These are phyloP conservation scores for Spatulosminthurus flaviceps DNA, from an alignment of 2,888 invertebrate species.

Conservation along the genomic window DNA sequence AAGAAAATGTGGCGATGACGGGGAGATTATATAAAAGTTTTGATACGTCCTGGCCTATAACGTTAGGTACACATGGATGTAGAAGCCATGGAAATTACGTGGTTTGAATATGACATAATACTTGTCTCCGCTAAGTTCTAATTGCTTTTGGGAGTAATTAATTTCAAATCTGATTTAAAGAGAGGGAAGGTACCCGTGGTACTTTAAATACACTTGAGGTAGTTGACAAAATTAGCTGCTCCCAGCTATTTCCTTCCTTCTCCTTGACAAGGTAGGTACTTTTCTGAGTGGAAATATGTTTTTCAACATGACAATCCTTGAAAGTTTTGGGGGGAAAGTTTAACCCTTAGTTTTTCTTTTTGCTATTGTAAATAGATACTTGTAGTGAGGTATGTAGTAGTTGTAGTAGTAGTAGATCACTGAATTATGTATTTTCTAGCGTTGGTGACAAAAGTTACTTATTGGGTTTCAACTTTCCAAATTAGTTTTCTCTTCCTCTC, in stretches of 20 bases:
- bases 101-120: not conserved
- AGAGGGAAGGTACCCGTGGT: not conserved
- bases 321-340: not conserved
- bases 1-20: too few species aligned
- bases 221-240: not conserved
- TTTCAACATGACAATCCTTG: not conserved
- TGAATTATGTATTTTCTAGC: slow-evolving; percentile 15
- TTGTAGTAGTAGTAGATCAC: not conserved
- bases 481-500: not conserved
- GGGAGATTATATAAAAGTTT: too few species aligned
- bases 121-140: not conserved
- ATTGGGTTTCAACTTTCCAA: slow-evolving; percentile 19
- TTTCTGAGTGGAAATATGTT: not conserved
- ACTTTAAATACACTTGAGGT: slow-evolving; percentile 1
- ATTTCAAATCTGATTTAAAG: not conserved
- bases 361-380: not conserved
- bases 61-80: not conserved
- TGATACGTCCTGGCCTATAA: too few species aligned
- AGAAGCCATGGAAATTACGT: not conserved
- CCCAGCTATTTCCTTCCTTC: not conserved
- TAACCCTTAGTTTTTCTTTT: not conserved
- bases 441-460: slow-evolving; percentile 28
- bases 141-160: slow-evolving; percentile 13
- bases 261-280: not conserved
- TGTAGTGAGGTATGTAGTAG: too few species aligned